phyloP scores from a whole-genome alignment of 2,113 vertebrate genomes.

The Chaetodon auriga region DNA sequence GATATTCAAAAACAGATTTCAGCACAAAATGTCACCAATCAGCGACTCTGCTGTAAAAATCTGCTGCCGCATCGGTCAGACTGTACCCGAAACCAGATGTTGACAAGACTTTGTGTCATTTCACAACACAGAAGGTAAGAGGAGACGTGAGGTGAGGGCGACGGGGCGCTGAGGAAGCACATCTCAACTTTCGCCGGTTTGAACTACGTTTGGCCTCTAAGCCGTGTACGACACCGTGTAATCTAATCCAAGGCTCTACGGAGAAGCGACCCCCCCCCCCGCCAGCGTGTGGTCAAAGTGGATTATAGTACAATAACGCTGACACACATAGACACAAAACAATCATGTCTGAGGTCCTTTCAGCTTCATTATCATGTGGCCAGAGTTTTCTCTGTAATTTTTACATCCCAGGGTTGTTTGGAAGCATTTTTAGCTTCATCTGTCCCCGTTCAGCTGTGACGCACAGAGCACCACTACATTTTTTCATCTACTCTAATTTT shows the following conservation, averaged over 20 bases:
- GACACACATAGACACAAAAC: constrained; percentile 20
- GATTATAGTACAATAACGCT: constrained; percentile 67
- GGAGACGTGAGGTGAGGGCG: not conserved
- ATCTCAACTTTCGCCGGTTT: constrained; percentile 41
- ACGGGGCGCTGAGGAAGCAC: constrained; percentile 15
- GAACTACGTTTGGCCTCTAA: constrained; percentile 61
- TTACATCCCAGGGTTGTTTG: not conserved
- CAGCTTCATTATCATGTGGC: constrained; percentile 14
- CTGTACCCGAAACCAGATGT: constrained; percentile 6
- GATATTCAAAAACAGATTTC: not conserved
- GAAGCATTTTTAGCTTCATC: constrained; percentile 35
- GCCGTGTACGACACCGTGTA: constrained; percentile 47
- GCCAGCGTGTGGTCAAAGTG: constrained; percentile 53
- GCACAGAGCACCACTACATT: not conserved
- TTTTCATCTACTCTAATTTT: not conserved
- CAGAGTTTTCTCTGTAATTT: constrained; percentile 2
- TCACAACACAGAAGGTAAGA: constrained; percentile 1
- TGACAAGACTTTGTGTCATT: not conserved
- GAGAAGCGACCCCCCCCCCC: constrained; percentile 41
- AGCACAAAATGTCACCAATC: not conserved
- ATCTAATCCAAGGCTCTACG: constrained; percentile 66
- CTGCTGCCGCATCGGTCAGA: not conserved
- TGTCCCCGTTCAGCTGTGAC: constrained; percentile 38
- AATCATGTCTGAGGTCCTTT: constrained; percentile 13
- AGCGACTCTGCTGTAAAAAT: not conserved